These are phyloP conservation scores for Muscina levida DNA, from an alignment of 2,888 invertebrate genomes.

Conservation along the genomic window DNA sequence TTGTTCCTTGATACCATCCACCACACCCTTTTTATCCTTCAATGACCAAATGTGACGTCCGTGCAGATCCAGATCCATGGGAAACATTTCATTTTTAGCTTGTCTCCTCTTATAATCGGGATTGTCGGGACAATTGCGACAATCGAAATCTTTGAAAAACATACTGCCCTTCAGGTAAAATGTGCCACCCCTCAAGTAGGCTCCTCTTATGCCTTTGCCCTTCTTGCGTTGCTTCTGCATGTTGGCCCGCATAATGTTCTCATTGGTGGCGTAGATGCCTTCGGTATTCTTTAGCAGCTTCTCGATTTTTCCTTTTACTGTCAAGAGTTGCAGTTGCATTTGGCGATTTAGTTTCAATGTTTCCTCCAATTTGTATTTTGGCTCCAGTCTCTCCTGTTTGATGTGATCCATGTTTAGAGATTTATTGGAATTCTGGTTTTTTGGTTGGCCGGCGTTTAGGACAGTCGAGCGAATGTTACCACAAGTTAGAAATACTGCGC, in stretches of 20 bases:
- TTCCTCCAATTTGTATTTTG: slow-evolving; percentile 66
- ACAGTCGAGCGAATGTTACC: too few relatives aligned
- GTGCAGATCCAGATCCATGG: slow-evolving; percentile 79
- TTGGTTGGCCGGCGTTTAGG: too few relatives aligned
- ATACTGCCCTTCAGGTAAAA: slow-evolving; percentile 80
- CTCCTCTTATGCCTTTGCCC: slow-evolving; percentile 78
- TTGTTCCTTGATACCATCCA: slow-evolving; percentile 80
- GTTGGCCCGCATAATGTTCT: slow-evolving; percentile 65
- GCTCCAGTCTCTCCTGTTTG: too few relatives aligned
- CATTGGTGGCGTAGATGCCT: slow-evolving; percentile 71
- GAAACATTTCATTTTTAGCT: slow-evolving; percentile 77
- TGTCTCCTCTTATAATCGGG: slow-evolving; percentile 82
- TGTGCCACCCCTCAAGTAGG: slow-evolving; percentile 76
- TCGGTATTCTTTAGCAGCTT: slow-evolving; percentile 68
- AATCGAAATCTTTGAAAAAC: slow-evolving; percentile 84
- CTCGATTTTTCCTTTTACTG: slow-evolving; percentile 68
- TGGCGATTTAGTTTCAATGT: slow-evolving; percentile 72
- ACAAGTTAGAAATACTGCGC: too few relatives aligned
- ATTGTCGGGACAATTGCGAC: slow-evolving; percentile 83
- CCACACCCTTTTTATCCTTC: slow-evolving; percentile 82
- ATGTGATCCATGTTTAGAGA: too few relatives aligned
- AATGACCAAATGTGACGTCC: slow-evolving; percentile 82
- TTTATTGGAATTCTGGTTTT: too few relatives aligned
- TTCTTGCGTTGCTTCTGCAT: slow-evolving; percentile 12
- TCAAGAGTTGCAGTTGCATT: slow-evolving; percentile 72